A percentile compares a stretch with the other conserved stretches of the same genome.
Evolutionary conservation across 2,797 vertebrate genomes (phyloP).

Genomic region (Enoplosus armatus): DNA sequence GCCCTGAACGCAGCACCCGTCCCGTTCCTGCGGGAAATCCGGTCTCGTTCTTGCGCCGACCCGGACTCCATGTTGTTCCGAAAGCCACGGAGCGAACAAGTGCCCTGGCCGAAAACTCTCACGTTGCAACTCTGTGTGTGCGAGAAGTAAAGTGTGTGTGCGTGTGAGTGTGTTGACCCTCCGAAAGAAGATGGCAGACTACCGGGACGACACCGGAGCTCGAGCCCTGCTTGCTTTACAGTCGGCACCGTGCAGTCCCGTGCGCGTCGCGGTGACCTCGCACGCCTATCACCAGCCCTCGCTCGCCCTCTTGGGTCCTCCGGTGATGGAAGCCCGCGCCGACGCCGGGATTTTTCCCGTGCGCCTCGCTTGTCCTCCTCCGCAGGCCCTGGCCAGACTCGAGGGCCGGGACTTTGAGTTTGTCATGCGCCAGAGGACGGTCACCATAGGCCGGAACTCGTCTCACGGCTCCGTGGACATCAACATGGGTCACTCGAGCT

Average conservation of each 20-base stretch:
- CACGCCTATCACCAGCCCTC: constrained; percentile 80
- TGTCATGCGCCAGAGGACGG: constrained; percentile 94
- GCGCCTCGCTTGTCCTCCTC: constrained; percentile 67
- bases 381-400: constrained; percentile 90
- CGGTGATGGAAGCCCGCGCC: constrained; percentile 65
- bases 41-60: constrained; percentile 66
- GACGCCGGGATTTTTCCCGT: constrained; percentile 63
- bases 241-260: constrained; percentile 93
- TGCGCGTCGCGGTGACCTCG: constrained; percentile 83
- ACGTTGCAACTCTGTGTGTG: constrained; percentile 81
- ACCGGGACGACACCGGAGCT: constrained; percentile 93
- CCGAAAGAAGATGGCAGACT: constrained; percentile 92
- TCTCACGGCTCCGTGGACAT: constrained; percentile 98
- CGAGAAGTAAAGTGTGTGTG: constrained; percentile 65
- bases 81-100: constrained; percentile 82
- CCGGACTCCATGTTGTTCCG: constrained; percentile 86
- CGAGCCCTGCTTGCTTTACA: constrained; percentile 92
- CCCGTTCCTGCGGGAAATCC: constrained; percentile 59
- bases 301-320: constrained; percentile 68
- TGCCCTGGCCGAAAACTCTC: constrained; percentile 80
- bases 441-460: constrained; percentile 97
- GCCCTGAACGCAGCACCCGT: constrained; percentile 44
- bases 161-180: constrained; percentile 67
- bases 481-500: constrained; percentile 97
- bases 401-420: constrained; percentile 99